Conservation (phyloP, 2,797 vertebrate genomes). For the Acestrorhynchus altus region DNA sequence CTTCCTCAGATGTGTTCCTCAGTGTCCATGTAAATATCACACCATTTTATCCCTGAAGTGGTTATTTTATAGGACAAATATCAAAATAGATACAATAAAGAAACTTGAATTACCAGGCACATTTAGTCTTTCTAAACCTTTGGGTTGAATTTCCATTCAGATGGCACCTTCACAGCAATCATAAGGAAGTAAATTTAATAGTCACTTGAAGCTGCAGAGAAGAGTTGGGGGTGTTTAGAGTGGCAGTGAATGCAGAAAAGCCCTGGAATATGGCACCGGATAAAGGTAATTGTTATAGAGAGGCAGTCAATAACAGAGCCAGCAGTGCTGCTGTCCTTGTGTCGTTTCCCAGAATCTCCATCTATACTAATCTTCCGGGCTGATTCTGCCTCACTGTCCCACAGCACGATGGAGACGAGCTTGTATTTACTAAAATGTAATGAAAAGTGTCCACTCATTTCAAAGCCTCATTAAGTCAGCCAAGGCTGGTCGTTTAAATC, state of each 20-base stretch:
- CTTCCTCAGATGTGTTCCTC: too few relatives aligned
- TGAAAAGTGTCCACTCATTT: conserved; percentile 40
- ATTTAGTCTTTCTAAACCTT: neutral
- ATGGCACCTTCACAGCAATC: neutral
- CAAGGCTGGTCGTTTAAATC: conserved; percentile 29
- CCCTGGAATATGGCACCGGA: conserved; percentile 17
- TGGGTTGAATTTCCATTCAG: neutral
- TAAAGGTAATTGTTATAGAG: conserved; percentile 8
- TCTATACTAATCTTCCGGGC: conserved; percentile 2
- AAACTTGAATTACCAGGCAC: too few relatives aligned
- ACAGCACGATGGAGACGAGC: conserved; percentile 14
- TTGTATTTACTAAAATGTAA: conserved; percentile 32
- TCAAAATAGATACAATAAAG: too few relatives aligned
- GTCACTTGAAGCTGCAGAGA: neutral
- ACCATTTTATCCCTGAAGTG: too few relatives aligned
- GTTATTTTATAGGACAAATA: too few relatives aligned
- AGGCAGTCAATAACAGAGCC: conserved; percentile 1
- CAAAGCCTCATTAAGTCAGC: conserved; percentile 41
- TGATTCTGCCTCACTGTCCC: conserved; percentile 11
- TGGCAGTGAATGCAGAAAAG: neutral
- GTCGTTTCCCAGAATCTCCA: conserved; percentile 15
- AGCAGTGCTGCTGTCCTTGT: neutral
- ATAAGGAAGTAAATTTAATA: neutral
- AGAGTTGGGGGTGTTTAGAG: neutral
- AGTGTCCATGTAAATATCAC: too few relatives aligned